Base-by-base conservation (phyloP, 2,888 invertebrate species). In the Dryococelus australis region DNA sequence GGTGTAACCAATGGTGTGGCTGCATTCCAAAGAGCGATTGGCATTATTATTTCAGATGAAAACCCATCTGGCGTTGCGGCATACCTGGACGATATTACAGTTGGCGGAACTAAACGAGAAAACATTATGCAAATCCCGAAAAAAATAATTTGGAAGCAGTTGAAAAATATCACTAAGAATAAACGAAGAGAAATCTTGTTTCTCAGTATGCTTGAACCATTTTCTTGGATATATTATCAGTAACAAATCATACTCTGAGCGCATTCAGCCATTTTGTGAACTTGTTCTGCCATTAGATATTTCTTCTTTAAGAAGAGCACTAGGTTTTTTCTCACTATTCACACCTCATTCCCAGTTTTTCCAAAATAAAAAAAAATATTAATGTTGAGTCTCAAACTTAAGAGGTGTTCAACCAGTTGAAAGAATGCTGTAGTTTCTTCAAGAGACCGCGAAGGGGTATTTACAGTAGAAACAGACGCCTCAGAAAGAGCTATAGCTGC, bases 391-490 rank as follows among this genome's bases (percentile, higher is more conserved):
- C 8, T 47, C 12, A 47, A 47, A 8, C 16, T 10, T 3, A 47
- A 6, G 47, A 47, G 47, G 47, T 47, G 10, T 47, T 47, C 47
- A 47, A 47, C 16, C 47, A 47, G 16, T 47, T 47, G 47, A 47
- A 47, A 16, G 47, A 47, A 47, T 47, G 43, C 47, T 20, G 26
- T 47, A 0, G 0, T 87, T 43, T 24, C 28, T 27, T 24, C 86
- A 20, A 26, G 87, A 20, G 47, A 51, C 53, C 85, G 53, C 24
- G 47, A 87, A n/a, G 53, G 51, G 0, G 27, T 85, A 3, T 84
- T 88, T 28, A 87, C 79, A 0, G 89, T 89, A 12, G 89, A 89
- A 43, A 89, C 88, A 27, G 89, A 89, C 86, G 89, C 89, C n/a
- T 89, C 88, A 0, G 88, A 89, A 80, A 53, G 85, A 20, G 87